These are phyloP conservation scores for Noturus placidus DNA, from an alignment of 2,113 vertebrate species.

Conservation along the genomic window DNA sequence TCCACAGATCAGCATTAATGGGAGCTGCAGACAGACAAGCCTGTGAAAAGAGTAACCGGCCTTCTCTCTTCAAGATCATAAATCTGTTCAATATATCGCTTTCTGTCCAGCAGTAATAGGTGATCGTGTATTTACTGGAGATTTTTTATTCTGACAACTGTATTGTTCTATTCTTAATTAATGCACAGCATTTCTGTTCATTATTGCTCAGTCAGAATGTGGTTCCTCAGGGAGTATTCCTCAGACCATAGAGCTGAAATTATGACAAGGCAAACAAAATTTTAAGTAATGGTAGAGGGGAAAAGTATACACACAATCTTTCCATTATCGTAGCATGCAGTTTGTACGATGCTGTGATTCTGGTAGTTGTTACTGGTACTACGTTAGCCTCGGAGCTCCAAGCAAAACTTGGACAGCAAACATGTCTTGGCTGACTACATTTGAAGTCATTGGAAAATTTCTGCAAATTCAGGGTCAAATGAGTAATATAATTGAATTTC, in stretches of 20 bases:
- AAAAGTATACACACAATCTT: not conserved
- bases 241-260: not conserved
- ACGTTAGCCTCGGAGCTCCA: not conserved
- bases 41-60: not conserved
- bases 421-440: not conserved
- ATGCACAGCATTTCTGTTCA: not conserved
- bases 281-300: not conserved
- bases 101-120: not conserved
- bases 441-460: conserved; percentile 19
- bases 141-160: not conserved
- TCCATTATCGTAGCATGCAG: not conserved
- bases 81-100: conserved; percentile 9
- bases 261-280: conserved; percentile 17
- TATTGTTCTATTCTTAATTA: not conserved
- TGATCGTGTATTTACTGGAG: not conserved
- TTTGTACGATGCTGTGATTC: not conserved
- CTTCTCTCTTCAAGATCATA: not conserved
- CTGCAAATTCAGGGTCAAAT: conserved; percentile 29
- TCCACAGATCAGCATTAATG: not conserved
- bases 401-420: conserved; percentile 19
- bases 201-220: conserved; percentile 8
- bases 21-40: conserved; percentile 14
- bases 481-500: conserved; percentile 29
- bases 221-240: not conserved
- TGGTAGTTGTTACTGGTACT: conserved; percentile 12